phyloP scores from a whole-genome alignment of 2,113 vertebrate genomes.

The Seriola rivoliana region DNA sequence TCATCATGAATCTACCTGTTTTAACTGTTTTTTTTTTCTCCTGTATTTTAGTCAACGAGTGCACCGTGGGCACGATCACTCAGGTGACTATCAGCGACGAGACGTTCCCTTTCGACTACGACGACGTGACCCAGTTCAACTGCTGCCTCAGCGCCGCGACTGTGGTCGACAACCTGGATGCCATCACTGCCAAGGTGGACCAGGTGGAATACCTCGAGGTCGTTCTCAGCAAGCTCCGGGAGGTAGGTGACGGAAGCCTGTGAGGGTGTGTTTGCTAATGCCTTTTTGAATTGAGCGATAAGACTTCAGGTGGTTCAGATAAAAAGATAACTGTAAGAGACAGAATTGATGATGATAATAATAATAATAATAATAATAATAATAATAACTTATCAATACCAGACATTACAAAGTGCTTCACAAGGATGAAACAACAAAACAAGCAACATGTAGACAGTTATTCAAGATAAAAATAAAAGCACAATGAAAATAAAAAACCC shows the following conservation, averaged over 20 bases:
- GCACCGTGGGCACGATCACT: conserved; percentile 72
- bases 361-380: too few species aligned
- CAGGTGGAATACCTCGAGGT: conserved; percentile 61
- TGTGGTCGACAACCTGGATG: conserved; percentile 75
- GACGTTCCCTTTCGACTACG: conserved; percentile 79
- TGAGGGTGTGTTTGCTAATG: too few species aligned
- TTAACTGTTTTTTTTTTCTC: not conserved
- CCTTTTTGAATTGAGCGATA: too few species aligned
- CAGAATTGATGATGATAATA: too few species aligned
- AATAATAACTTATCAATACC: too few species aligned
- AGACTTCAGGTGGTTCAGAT: too few species aligned
- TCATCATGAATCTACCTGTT: not conserved
- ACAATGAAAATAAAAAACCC: too few species aligned
- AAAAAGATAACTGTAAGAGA: too few species aligned
- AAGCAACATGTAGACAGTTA: too few species aligned
- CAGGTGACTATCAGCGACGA: conserved; percentile 62
- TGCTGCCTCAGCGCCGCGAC: conserved; percentile 70
- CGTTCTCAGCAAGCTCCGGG: conserved; percentile 78
- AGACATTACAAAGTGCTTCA: too few species aligned
- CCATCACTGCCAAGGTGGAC: conserved; percentile 63
- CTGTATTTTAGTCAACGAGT: conserved; percentile 49
- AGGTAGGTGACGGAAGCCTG: conserved; percentile 66
- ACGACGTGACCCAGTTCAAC: conserved; percentile 73
- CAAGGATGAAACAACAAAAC: too few species aligned
- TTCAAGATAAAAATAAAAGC: too few species aligned